These are phyloP conservation scores for Calephelis perditalis DNA, from an alignment of 2,888 invertebrate genomes.

Conservation along the genomic window DNA sequence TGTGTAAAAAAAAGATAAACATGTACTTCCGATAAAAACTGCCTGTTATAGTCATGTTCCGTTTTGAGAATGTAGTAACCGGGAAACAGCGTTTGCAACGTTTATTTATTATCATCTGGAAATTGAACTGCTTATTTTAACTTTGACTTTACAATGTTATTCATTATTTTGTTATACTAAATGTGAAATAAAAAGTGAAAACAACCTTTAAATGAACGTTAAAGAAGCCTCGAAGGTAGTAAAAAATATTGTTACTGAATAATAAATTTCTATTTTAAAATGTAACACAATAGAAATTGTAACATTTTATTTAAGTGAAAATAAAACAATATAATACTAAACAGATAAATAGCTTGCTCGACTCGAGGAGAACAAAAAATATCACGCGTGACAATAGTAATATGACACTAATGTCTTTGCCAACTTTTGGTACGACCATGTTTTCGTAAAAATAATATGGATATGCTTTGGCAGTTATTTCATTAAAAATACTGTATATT, in stretches of 20 bases:
- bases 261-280: not conserved
- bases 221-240: not conserved
- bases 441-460: constrained; percentile 19
- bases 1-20: too few relatives aligned
- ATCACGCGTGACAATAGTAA: constrained; percentile 51
- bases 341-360: constrained; percentile 16
- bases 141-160: too few relatives aligned
- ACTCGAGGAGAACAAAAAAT: constrained; percentile 45
- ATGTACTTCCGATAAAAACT: too few relatives aligned
- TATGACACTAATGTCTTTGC: constrained; percentile 53
- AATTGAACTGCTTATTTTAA: too few relatives aligned
- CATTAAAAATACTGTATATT: not conserved
- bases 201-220: too few relatives aligned
- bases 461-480: not conserved
- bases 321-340: constrained; percentile 9
- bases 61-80: too few relatives aligned
- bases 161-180: too few relatives aligned
- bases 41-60: too few relatives aligned
- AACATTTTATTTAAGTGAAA: not conserved
- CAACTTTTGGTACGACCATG: constrained; percentile 37
- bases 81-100: too few relatives aligned
- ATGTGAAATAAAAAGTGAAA: too few relatives aligned
- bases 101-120: too few relatives aligned
- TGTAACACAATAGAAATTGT: constrained; percentile 2
- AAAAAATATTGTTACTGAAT: not conserved